phyloP scores from a whole-genome alignment of 2,797 vertebrate species.

The Antennarius maculatus region DNA sequence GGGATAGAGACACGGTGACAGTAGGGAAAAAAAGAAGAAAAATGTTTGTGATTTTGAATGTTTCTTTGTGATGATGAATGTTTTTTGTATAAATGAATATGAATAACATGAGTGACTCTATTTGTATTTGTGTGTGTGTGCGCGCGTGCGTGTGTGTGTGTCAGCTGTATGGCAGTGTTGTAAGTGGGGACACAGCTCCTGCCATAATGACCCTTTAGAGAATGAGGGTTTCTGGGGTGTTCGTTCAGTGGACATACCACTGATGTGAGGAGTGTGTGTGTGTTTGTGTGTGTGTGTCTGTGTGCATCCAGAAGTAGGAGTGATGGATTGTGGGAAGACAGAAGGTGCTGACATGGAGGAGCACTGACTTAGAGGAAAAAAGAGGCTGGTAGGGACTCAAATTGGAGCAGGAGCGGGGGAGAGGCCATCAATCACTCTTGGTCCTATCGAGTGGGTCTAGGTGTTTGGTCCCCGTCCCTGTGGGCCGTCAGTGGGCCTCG shows the following conservation, averaged over 20 bases:
- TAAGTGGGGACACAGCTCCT: constrained; percentile 31
- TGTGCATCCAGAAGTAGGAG: constrained; percentile 41
- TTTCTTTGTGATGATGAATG: neutral
- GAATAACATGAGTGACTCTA: too few species aligned
- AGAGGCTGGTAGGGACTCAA: constrained; percentile 50
- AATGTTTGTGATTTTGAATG: constrained; percentile 2
- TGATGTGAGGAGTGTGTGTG: constrained; percentile 18
- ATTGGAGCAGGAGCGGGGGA: constrained; percentile 42
- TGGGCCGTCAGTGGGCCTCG: constrained; percentile 48
- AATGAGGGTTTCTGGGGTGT: constrained; percentile 36
- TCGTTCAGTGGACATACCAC: constrained; percentile 37
- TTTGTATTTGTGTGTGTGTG: constrained; percentile 7
- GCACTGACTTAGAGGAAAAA: constrained; percentile 49
- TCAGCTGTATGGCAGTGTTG: constrained; percentile 13
- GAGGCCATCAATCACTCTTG: constrained; percentile 74
- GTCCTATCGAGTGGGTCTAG: constrained; percentile 72
- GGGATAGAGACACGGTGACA: neutral
- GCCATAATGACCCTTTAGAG: constrained; percentile 59
- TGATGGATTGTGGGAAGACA: constrained; percentile 69
- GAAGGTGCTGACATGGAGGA: constrained; percentile 58
- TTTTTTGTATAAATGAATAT: too few species aligned
- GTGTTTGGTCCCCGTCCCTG: constrained; percentile 63
- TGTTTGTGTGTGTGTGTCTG: too few species aligned
- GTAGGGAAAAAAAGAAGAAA: constrained; percentile 5
- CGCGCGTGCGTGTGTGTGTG: constrained; percentile 10